Evolutionary conservation across 92 coral and sea anemone genomes (phyloP).

Genomic region (Porites rus): DNA sequence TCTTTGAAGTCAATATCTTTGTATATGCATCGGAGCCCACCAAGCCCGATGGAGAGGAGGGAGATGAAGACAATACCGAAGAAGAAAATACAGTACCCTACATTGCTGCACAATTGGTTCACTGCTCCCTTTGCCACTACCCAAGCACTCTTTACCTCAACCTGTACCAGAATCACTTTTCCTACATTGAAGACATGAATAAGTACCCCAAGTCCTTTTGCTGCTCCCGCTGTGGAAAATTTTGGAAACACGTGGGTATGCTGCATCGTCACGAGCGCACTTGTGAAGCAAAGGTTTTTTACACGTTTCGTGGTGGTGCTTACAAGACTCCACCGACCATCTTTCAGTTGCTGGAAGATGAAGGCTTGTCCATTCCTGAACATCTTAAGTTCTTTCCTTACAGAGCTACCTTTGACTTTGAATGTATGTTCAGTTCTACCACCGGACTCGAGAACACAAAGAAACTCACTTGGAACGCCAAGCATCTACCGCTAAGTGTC

Average conservation of each 20-base stretch:
- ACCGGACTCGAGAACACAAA: not conserved
- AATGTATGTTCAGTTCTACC: not conserved
- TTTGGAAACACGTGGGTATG: not conserved
- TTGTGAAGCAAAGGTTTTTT: constrained; percentile 17
- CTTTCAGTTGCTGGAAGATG: not conserved
- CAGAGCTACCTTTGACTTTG: too few species aligned
- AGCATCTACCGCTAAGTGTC: constrained; percentile 35
- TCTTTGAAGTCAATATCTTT: constrained; percentile 31
- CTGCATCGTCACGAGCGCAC: constrained; percentile 7
- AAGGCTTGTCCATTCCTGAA: not conserved
- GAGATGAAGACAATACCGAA: not conserved
- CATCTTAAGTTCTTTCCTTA: too few species aligned
- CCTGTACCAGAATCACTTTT: too few species aligned
- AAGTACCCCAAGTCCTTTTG: not conserved
- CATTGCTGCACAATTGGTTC: too few species aligned
- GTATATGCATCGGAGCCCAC: too few species aligned
- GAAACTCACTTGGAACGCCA: constrained; percentile 21
- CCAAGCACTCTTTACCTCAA: too few species aligned
- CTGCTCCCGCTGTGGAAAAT: constrained; percentile 30
- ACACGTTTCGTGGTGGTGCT: constrained; percentile 22
- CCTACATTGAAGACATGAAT: not conserved
- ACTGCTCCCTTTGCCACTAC: too few species aligned
- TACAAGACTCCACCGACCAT: too few species aligned
- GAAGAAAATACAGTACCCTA: not conserved
- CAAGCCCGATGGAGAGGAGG: not conserved